Evolutionary conservation across 2,797 vertebrate genomes (phyloP).

Genomic region (Varecia variegata): DNA sequence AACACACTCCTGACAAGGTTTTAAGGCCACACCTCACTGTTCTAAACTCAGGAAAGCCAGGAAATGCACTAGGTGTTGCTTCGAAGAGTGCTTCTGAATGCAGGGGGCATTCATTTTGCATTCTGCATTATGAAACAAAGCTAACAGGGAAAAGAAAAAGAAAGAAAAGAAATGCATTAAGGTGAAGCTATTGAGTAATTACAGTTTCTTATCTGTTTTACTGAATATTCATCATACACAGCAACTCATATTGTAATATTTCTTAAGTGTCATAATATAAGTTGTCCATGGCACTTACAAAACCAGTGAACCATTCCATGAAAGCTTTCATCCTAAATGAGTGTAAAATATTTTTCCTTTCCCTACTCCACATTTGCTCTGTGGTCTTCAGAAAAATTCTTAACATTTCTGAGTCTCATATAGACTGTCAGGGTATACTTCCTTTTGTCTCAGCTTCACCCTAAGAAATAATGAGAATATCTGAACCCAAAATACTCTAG

Average conservation of each 20-base stretch:
- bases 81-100: background rate
- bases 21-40: background rate
- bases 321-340: background rate
- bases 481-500: background rate
- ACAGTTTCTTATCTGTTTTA: background rate
- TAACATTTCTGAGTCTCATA: background rate
- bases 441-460: background rate
- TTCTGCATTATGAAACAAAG: background rate
- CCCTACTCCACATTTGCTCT: background rate
- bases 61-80: background rate
- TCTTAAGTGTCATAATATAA: conserved; percentile 25
- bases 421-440: background rate
- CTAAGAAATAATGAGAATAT: background rate
- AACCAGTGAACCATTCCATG: background rate
- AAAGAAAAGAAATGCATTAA: background rate
- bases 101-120: background rate
- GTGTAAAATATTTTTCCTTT: background rate
- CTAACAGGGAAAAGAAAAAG: background rate
- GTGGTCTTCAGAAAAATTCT: background rate
- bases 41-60: background rate
- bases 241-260: background rate
- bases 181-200: conserved; percentile 34
- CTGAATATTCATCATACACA: conserved; percentile 4
- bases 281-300: background rate
- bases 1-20: background rate